Conservation (phyloP, 2,888 invertebrate genomes). For the Cinara cedri region DNA sequence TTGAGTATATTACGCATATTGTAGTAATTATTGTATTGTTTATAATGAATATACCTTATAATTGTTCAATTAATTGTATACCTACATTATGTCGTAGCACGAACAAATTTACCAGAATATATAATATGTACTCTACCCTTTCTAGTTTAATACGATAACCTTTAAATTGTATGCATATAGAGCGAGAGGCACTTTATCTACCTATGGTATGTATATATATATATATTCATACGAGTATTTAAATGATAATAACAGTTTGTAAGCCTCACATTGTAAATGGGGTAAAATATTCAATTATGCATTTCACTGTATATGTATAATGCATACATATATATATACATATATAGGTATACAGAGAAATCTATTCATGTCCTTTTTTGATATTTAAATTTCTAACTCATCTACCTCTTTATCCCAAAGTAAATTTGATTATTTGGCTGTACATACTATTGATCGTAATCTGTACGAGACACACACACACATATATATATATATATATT, state of each 20-base stretch:
- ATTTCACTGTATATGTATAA: no score
- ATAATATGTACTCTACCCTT: neutral
- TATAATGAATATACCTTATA: no score
- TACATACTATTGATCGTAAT: slow-evolving; percentile 1
- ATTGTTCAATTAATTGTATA: no score
- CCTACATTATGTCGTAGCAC: no score
- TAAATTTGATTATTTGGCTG: slow-evolving; percentile 16
- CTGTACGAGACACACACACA: neutral
- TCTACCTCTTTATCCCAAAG: no score
- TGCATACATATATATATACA: no score
- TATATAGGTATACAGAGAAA: neutral
- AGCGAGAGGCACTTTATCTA: no score
- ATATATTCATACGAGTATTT: slow-evolving; percentile 5
- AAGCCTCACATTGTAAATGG: neutral
- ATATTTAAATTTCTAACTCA: slow-evolving; percentile 10
- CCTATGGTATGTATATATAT: neutral
- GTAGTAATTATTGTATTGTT: no score
- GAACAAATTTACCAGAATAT: neutral
- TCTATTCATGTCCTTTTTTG: neutral
- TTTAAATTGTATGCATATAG: neutral
- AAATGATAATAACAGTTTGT: slow-evolving; percentile 22
- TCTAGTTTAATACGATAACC: slow-evolving; percentile 1
- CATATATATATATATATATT: no score
- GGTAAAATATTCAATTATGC: slow-evolving; percentile 24
- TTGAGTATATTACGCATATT: no score